A percentile compares a stretch with the other conserved stretches of the same genome.
Conservation (phyloP, 2,797 vertebrate species). For the Echeneis naucrates region DNA sequence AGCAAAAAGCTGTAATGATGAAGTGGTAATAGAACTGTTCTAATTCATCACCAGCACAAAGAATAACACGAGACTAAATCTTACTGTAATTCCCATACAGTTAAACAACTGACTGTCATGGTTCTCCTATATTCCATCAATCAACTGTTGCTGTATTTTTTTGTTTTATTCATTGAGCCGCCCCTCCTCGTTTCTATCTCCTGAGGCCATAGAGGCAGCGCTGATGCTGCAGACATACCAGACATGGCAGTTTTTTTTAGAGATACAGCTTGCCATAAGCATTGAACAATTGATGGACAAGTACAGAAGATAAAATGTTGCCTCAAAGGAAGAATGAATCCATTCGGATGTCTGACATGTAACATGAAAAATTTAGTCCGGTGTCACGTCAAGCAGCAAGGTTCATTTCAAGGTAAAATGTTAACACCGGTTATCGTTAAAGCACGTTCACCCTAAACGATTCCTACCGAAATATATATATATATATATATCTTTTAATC, state of each 20-base stretch:
- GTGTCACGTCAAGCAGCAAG: constrained; percentile 33
- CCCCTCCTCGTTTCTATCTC: constrained; percentile 17
- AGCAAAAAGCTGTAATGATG: constrained; percentile 32
- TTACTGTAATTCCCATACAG: neutral
- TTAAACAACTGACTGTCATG: constrained; percentile 8
- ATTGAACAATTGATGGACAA: constrained; percentile 63
- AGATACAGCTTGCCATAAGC: constrained; percentile 67
- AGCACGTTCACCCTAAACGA: neutral
- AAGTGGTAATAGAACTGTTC: constrained; percentile 2
- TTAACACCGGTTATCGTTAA: neutral
- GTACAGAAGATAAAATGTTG: constrained; percentile 65
- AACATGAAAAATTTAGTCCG: constrained; percentile 9
- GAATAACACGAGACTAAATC: constrained; percentile 11
- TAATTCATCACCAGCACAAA: constrained; percentile 19
- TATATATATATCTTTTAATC: too few species aligned
- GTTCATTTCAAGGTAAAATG: constrained; percentile 12
- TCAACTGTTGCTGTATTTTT: constrained; percentile 22
- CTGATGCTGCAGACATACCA: constrained; percentile 61
- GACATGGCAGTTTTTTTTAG: constrained; percentile 46
- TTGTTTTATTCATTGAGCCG: constrained; percentile 41
- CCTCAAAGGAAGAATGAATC: constrained; percentile 53
- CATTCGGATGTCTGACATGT: constrained; percentile 45
- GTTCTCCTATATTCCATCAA: constrained; percentile 19
- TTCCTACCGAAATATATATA: too few species aligned
- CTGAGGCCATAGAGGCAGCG: constrained; percentile 61